Evolutionary conservation across 2,888 invertebrate species (phyloP), one percentile per base, ranked within the genome.

Genomic region (Trichogramma evanescens): DNA sequence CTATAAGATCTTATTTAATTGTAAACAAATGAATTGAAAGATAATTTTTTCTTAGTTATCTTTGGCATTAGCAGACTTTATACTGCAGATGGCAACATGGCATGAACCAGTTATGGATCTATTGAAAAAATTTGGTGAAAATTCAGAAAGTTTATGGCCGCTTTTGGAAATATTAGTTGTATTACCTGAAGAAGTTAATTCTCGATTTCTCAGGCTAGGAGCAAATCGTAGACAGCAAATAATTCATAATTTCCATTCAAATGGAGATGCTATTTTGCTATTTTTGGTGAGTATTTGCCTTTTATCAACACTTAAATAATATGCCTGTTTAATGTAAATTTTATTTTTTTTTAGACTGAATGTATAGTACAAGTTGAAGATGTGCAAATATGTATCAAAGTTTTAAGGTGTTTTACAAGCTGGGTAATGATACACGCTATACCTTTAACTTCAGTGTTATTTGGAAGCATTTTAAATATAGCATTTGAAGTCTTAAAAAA

Each of bases 61-160:
- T 72, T 79, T 98, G 62, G 96, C 97, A 1, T 80, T 99, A 52
- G 93, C 96, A 13, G 97, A 98, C 80, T 80, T 99, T 66, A 91
- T 94, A 4, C 81, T 99, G 55, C 92, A 97, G 78, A 95, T 97
- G 91, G 86, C 90, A 10, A 80, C 89, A 0, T 99, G 98, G 98
- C 88, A 89, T 70, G 88, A 89, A 73, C 93, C 96, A 50, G 86
- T 93, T 54, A 81, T 86, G 70, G 93, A 95, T 76, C 80, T 98
- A 65, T 86, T 97, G 45, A 86, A 86, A 72, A 86, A 86, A 73
- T 91, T 89, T 72, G 87, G 89, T 0, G 72, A 83, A 40, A 76
- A 76, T 45, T 79, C 80, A 40, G 83, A 83, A 64, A 87, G 87
- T 71, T 82, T 91, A 66, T 90, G 89, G 83, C 93, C 94, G 40